Evolutionary conservation across 1,140 invertebrate species (phyloP), one percentile per base, ranked within the genome.

Genomic region (Anastatus disparis): DNA sequence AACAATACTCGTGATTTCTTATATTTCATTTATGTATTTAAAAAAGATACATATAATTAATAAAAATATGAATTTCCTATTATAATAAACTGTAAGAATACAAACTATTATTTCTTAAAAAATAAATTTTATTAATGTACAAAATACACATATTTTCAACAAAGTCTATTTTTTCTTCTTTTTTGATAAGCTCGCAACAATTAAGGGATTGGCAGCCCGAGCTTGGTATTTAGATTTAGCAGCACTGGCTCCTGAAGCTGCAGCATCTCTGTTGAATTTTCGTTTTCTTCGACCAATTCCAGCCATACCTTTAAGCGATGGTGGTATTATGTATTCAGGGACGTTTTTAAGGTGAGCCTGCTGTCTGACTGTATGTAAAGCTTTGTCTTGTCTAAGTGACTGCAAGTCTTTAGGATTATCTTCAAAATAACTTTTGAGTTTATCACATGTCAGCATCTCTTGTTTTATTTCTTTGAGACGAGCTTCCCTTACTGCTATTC

Each of bases 391-490:
- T 15, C 95, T 87, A 7, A 99, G 84, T 0, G 96, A 91, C 75
- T 95, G 90, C 15, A 97, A 82, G 83, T 99, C 98, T 29, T 90
- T 88, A 0, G 97, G 96, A 86, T 99, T 98, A 71, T 97, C 94
- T 78, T 97, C 93, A 85, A 99, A 99, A 83, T 96, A 98, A 10
- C 92, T 90, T 89, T 98, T 96, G 7, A 99, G 85, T 86, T 97
- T 97, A 81, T 96, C 89, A 67, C 95, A 97, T 79, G 95, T 96
- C 38, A 99, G 87, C 42, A 99, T 90, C 87, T 99, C 97, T 64
- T 91, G 89, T 85, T 96, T 96, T 53, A 99, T 98, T 89, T 99
- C 98, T 79, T 96, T 96, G 8, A 99, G 87, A 62, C 98, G 88
- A 0, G 96, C 96, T 83, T 99, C 96, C 61, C 94, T 87, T 0